phyloP scores from a whole-genome alignment of 2,888 invertebrate genomes.

The Amphimallon solstitiale region DNA sequence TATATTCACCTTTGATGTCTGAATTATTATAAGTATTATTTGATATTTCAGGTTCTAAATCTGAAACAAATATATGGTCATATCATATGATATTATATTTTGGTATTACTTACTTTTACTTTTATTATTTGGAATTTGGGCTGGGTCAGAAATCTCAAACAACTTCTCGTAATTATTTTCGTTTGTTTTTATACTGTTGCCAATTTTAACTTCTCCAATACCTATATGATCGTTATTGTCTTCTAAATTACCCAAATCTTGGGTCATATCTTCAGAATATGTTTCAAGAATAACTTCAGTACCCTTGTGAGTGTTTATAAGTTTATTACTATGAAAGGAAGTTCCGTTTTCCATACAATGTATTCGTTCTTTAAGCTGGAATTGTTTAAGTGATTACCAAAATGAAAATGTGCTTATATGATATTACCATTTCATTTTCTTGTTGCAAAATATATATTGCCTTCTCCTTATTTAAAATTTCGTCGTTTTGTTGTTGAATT shows the following conservation, averaged over 20 bases:
- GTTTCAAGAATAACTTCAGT: slow-evolving; percentile 40
- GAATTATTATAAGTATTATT: slow-evolving; percentile 9
- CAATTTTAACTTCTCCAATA: slow-evolving; percentile 26
- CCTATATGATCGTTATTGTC: slow-evolving; percentile 52
- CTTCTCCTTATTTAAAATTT: slow-evolving; percentile 82
- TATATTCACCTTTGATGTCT: slow-evolving; percentile 17
- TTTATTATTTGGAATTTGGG: slow-evolving; percentile 23
- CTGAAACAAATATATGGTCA: not conserved
- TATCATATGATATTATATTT: not conserved
- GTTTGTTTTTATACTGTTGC: slow-evolving; percentile 14
- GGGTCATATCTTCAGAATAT: slow-evolving; percentile 58
- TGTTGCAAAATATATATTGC: slow-evolving; percentile 75
- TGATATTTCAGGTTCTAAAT: slow-evolving; percentile 19
- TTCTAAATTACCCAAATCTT: slow-evolving; percentile 56
- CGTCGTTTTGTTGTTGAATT: slow-evolving; percentile 90
- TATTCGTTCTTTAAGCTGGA: slow-evolving; percentile 65
- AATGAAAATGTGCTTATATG: not conserved
- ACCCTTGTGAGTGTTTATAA: slow-evolving; percentile 43
- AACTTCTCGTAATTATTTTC: slow-evolving; percentile 5
- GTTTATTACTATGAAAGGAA: slow-evolving; percentile 51
- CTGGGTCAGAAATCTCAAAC: slow-evolving; percentile 3
- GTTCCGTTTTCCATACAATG: slow-evolving; percentile 75
- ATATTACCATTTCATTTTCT: slow-evolving; percentile 80
- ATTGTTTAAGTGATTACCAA: slow-evolving; percentile 9
- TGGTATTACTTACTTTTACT: not conserved